Percentiles rank a stretch among this genome's conserved stretches.
These are phyloP conservation scores for Chromis chromis DNA, from an alignment of 2,797 vertebrate species.

Conservation along the genomic window DNA sequence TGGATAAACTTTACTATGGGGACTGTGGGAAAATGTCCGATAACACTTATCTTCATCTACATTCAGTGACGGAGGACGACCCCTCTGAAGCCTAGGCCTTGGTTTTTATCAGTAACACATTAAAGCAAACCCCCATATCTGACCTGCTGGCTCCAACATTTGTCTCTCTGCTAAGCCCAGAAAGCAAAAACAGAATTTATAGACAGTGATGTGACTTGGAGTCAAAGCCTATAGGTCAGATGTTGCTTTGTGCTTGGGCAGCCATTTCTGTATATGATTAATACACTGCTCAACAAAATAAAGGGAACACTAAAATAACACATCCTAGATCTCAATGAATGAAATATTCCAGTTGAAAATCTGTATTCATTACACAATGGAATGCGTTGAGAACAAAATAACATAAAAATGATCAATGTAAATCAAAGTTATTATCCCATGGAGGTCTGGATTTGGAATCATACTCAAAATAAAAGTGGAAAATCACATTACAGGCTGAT, in stretches of 20 bases:
- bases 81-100: not conserved
- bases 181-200: not conserved
- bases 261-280: not conserved
- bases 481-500: too few species aligned
- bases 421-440: too few species aligned
- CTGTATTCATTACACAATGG: too few species aligned
- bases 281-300: too few species aligned
- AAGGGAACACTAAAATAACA: too few species aligned
- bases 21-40: constrained; percentile 52
- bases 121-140: constrained; percentile 31
- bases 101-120: constrained; percentile 36
- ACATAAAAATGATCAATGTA: too few species aligned
- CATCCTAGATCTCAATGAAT: too few species aligned
- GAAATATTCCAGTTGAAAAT: too few species aligned
- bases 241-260: not conserved
- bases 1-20: constrained; percentile 19
- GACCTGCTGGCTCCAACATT: constrained; percentile 5
- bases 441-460: too few species aligned
- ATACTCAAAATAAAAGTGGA: too few species aligned
- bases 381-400: too few species aligned
- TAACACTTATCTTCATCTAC: constrained; percentile 26
- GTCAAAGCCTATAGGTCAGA: not conserved
- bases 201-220: not conserved
- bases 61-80: constrained; percentile 13
- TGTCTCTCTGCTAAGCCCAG: not conserved